A percentile compares a stretch with the other conserved stretches of the same genome.
phyloP scores from a whole-genome alignment of 1,140 invertebrate species.

The Pissodes strobi region DNA sequence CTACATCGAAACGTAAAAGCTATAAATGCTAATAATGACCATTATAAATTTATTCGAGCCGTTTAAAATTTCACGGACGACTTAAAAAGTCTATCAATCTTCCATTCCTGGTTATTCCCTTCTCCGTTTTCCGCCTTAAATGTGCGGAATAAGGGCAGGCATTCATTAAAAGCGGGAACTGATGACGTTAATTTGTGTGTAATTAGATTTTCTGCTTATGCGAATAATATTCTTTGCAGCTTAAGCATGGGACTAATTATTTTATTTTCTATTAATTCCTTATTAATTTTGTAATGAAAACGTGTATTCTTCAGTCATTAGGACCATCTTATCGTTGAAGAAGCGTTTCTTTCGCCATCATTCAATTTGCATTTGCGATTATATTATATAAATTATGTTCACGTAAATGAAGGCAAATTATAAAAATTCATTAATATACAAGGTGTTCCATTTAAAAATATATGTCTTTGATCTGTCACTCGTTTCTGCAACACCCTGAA shows the following conservation, averaged over 20 bases:
- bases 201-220: conserved; percentile 47
- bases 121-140: conserved; percentile 29
- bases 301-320: too few relatives aligned
- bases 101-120: conserved; percentile 22
- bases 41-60: conserved; percentile 32
- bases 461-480: too few relatives aligned
- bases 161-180: conserved; percentile 45
- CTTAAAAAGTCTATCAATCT: conserved; percentile 36
- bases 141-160: conserved; percentile 25
- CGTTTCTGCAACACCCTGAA: too few relatives aligned
- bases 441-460: too few relatives aligned
- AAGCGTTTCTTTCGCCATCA: too few relatives aligned
- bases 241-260: conserved; percentile 20
- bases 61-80: conserved; percentile 33
- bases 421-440: too few relatives aligned
- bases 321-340: too few relatives aligned
- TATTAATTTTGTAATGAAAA: too few relatives aligned
- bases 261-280: conserved; percentile 15
- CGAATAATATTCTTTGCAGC: conserved; percentile 33
- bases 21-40: conserved; percentile 32
- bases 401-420: too few relatives aligned
- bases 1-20: conserved; percentile 12
- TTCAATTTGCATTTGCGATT: too few relatives aligned
- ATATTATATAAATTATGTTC: too few relatives aligned
- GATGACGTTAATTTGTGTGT: conserved; percentile 48